Evolutionary conservation across 2,888 invertebrate genomes (phyloP).

Genomic region (Cetonia aurata): DNA sequence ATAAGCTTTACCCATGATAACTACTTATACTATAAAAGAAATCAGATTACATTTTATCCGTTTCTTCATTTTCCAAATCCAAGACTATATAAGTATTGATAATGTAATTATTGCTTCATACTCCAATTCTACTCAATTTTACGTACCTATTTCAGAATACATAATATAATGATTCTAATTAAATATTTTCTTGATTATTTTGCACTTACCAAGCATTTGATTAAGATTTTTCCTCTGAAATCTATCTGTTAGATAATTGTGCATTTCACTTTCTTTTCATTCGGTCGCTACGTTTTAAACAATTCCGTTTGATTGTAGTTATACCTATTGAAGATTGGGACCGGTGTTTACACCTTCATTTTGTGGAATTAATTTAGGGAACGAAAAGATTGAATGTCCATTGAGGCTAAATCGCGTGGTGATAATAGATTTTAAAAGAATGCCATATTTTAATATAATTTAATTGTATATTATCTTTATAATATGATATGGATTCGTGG

Average conservation of each 20-base stretch:
- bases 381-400: constrained; percentile 34
- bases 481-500: constrained; percentile 8
- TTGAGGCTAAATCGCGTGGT: constrained; percentile 29
- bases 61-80: too few species aligned
- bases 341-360: constrained; percentile 12
- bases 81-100: too few species aligned
- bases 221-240: not conserved
- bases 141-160: too few species aligned
- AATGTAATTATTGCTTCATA: too few species aligned
- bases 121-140: too few species aligned
- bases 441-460: constrained; percentile 40
- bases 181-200: not conserved
- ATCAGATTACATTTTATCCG: not conserved
- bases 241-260: constrained; percentile 3
- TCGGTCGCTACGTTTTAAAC: constrained; percentile 19
- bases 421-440: constrained; percentile 25
- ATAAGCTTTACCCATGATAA: too few species aligned
- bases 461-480: constrained; percentile 28
- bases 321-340: constrained; percentile 13
- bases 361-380: constrained; percentile 16
- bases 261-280: constrained; percentile 18
- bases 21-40: not conserved
- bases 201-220: constrained; percentile 19
- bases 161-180: too few species aligned
- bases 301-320: constrained; percentile 9